Base-by-base conservation (phyloP, 2,113 vertebrate species). In the Entomyzon cyanotis region DNA sequence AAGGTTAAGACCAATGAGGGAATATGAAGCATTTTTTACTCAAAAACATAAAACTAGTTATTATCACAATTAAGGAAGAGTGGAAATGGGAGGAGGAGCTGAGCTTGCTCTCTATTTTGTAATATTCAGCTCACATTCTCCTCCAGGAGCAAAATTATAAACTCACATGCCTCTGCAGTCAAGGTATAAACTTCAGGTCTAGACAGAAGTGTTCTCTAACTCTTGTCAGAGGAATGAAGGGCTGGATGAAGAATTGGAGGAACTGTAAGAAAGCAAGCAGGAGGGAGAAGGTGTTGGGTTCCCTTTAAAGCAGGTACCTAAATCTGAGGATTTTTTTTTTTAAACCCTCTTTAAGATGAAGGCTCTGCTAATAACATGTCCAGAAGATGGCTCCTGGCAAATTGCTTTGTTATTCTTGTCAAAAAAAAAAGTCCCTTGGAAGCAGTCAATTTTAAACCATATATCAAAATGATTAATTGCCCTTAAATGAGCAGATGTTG, bases 401-500 rank as follows among this genome's bases (percentile, higher is more conserved):
- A 99, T 99, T 99, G 99, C 99, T 99, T 99, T 99, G 99, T 99
- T 99, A 99, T 99, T 99, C 98, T 99, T 99, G 99, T 99, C 99
- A 99, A 98, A 99, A 96, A 96, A 97, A 91, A 97, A 96, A 97
- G 98, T 99, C 98, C 99, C 99, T 98, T 97, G 98, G 98, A 99
- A 98, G 98, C 98, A 99, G 98, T 99, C 98, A 99, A 98, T 98
- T 98, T 98, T 98, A 98, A 98, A 98, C 99, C 99, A 99, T 99
- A 99, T 98, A 99, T 99, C 99, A 99, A 99, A 98, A 99, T 99
- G 99, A 99, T 99, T 99, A 99, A 99, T 99, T 99, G 99, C 98
- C 97, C 96, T 97, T 98, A 99, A 99, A 99, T 98, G 98, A 99
- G 98, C 98, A 99, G 99, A 99, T 99, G 99, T 98, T 98, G 98